Evolutionary conservation across 2,888 invertebrate genomes (phyloP), one percentile per base, ranked within the genome.

Genomic region (Hyalella azteca): DNA sequence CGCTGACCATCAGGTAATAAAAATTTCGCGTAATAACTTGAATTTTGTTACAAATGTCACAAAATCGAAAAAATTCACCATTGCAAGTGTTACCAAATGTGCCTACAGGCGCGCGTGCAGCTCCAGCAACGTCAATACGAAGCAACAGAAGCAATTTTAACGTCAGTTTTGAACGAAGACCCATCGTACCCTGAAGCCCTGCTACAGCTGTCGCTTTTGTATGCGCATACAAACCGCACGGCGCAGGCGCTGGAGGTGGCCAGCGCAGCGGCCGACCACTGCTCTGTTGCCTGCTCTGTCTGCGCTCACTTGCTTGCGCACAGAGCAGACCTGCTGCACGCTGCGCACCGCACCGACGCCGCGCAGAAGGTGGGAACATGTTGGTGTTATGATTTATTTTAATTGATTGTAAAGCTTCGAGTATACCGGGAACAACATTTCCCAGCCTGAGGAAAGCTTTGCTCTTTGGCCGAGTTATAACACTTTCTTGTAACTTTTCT

Each of bases 161-260:
- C 73, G 50, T 79, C 73, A 0, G 81, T 83, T 29, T 49, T 83
- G 66, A 78, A 36, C 36, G 79, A 73, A 15, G 41, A 78, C n/a
- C 83, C 83, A 11, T 48, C 19, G 5, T 76, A 83, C 77, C 78
- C 50, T 9, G 81, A 79, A 60, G 83, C 83, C 29, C 77, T 83
- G 9, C 79, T 81, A 59, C 83, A 83, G 59, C 79, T 83, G 39
- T 83, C 83, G 7, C 83, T 83, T 15, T 60, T 83, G 41, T 81
- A 76, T 73, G 73, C 81, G 13, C 50, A 79, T 45, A 83, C 83
- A n/a, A 83, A 83, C 60, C 81, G 83, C 29, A 79, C 83, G n/a
- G 60, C 39, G 26, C 78, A 81, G 39, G 81, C 83, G 3, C 54
- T 81, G 26, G 78, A n/a, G 11, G 79, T 79, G 32, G 81, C 83